These are phyloP conservation scores for Sebastes ruberrimus DNA, from an alignment of 2,797 vertebrate genomes.

Conservation along the genomic window DNA sequence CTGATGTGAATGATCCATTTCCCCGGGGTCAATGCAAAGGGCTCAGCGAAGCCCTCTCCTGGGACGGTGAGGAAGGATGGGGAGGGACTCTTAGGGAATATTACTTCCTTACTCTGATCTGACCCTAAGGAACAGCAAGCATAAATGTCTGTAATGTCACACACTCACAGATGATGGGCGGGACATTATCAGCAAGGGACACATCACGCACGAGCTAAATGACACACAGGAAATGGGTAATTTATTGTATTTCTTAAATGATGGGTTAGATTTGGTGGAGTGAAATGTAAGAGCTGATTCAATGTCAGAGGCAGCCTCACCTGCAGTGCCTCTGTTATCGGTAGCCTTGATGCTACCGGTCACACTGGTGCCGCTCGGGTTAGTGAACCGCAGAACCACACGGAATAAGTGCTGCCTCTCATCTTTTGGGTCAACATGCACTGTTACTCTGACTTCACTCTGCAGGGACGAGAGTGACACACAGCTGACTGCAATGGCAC, in stretches of 20 bases:
- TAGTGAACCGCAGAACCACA: conserved; percentile 90
- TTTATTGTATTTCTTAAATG: neutral
- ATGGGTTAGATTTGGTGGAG: conserved; percentile 27
- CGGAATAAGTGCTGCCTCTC: conserved; percentile 83
- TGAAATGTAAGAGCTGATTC: neutral
- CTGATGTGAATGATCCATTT: conserved; percentile 87
- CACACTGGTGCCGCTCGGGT: conserved; percentile 79
- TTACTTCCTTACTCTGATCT: conserved; percentile 86
- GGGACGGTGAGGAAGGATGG: conserved; percentile 91
- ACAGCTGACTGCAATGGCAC: conserved; percentile 43
- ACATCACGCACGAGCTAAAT: neutral
- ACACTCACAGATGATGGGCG: neutral
- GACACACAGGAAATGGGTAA: neutral
- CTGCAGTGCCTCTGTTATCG: conserved; percentile 77
- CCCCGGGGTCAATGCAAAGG: conserved; percentile 86
- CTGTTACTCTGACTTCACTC: conserved; percentile 90
- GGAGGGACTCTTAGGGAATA: conserved; percentile 86
- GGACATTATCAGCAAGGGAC: neutral
- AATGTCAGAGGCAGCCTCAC: conserved; percentile 78
- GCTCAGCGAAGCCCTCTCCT: conserved; percentile 85
- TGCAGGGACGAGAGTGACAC: conserved; percentile 81
- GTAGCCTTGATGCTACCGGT: conserved; percentile 83
- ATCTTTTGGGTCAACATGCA: conserved; percentile 86
- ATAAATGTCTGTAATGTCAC: conserved; percentile 1
- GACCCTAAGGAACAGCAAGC: conserved; percentile 75